Conservation (phyloP, 2,888 invertebrate species). For the Euclidia mi region DNA sequence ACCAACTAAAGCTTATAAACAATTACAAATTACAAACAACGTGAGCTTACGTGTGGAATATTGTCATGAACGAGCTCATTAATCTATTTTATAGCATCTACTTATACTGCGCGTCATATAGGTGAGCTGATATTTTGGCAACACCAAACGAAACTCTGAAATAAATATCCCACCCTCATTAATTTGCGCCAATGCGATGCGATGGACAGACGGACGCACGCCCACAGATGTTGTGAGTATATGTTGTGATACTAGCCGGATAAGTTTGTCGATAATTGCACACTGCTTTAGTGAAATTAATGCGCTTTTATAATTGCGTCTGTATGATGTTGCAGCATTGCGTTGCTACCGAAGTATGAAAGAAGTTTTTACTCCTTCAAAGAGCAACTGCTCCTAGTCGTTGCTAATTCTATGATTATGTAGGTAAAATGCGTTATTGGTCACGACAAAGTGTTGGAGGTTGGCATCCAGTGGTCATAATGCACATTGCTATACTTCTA, state of each 20-base stretch:
- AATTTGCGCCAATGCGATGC: conserved; percentile 87
- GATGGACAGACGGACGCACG: conserved; percentile 76
- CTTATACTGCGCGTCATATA: conserved; percentile 54
- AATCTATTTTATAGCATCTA: conserved; percentile 71
- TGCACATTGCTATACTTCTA: no score
- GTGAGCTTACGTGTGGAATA: conserved; percentile 37
- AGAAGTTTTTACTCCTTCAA: no score
- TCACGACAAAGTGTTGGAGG: no score
- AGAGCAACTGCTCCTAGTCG: no score
- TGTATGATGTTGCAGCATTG: no score
- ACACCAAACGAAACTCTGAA: conserved; percentile 78
- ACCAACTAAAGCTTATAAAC: conserved; percentile 1
- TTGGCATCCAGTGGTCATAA: no score
- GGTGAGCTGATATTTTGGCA: conserved; percentile 75
- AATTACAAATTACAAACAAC: conserved; percentile 25
- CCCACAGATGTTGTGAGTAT: conserved; percentile 64
- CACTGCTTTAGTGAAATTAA: no score
- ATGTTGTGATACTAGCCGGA: conserved; percentile 28
- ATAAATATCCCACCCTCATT: conserved; percentile 88
- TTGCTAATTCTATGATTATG: no score
- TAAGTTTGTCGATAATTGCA: conserved; percentile 4
- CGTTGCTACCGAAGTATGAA: no score
- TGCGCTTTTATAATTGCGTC: no score
- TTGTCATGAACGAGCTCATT: conserved; percentile 75
- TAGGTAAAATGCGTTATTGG: no score